These are phyloP conservation scores for Sphenodon punctatus DNA, from an alignment of 2,797 vertebrate genomes.

Conservation along the genomic window DNA sequence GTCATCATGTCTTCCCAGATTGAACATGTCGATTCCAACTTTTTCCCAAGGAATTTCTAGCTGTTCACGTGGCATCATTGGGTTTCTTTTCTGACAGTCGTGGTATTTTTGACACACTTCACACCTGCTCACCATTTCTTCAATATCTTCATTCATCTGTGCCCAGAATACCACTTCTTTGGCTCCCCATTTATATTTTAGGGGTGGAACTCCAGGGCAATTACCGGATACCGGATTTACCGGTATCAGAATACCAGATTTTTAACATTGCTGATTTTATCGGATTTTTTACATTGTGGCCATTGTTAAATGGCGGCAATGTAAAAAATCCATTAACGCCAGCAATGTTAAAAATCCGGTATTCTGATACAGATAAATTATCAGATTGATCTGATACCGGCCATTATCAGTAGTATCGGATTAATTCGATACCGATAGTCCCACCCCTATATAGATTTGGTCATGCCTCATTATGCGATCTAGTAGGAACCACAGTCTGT, in stretches of 20 bases:
- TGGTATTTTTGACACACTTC: not conserved
- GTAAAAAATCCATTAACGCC: too few species aligned
- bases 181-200: not conserved
- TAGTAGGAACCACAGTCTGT: not conserved
- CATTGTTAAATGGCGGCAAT: too few species aligned
- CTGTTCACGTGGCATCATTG: not conserved
- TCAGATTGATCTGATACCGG: too few species aligned
- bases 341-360: too few species aligned
- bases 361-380: too few species aligned
- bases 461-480: not conserved
- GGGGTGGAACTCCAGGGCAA: too few species aligned
- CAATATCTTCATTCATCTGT: not conserved
- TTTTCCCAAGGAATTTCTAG: not conserved
- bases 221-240: too few species aligned
- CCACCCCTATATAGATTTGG: not conserved
- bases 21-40: not conserved
- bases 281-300: too few species aligned
- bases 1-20: not conserved
- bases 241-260: too few species aligned
- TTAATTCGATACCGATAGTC: too few species aligned
- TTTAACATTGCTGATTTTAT: too few species aligned
- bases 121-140: not conserved
- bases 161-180: not conserved
- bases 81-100: not conserved
- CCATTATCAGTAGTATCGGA: too few species aligned